A percentile compares a stretch with the other conserved stretches of the same genome.
phyloP scores from a whole-genome alignment of 2,113 vertebrate species.

The Hemichromis elongatus region DNA sequence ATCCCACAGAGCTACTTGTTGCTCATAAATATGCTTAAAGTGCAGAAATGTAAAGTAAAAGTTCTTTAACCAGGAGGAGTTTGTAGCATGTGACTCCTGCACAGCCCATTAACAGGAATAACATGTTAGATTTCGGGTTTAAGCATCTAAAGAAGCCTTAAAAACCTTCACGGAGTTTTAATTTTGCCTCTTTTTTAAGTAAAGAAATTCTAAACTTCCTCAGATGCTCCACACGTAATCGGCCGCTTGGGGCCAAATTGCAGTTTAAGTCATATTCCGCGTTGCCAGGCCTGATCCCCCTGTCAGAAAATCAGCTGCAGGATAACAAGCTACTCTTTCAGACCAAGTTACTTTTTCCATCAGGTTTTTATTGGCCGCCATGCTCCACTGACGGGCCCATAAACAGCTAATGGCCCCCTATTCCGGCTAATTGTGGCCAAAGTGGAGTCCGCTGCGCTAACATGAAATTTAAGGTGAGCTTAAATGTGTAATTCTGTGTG shows the following conservation, averaged over 20 bases:
- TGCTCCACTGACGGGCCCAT: not conserved
- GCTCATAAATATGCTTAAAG: not conserved
- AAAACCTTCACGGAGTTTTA: not conserved
- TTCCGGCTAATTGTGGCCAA: constrained; percentile 16
- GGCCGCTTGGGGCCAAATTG: not conserved
- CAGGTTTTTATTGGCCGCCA: constrained; percentile 7
- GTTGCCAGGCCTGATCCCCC: not conserved
- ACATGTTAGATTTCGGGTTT: not conserved
- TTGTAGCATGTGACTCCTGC: not conserved
- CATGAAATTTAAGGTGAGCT: not conserved
- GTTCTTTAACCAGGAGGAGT: not conserved
- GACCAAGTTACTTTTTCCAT: constrained; percentile 12
- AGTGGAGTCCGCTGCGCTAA: constrained; percentile 6
- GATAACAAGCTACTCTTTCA: not conserved
- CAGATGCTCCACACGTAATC: not conserved
- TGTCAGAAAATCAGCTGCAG: not conserved
- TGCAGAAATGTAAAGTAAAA: not conserved
- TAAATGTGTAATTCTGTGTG: not conserved
- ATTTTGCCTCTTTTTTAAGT: not conserved
- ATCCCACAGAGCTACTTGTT: not conserved
- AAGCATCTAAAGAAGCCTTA: fast-evolving
- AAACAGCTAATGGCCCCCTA: constrained; percentile 22
- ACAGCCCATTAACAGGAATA: not conserved
- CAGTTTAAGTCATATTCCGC: not conserved
- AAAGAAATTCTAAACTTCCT: not conserved